Evolutionary conservation across 2,113 vertebrate genomes (phyloP).

Genomic region (Salminus brasiliensis): DNA sequence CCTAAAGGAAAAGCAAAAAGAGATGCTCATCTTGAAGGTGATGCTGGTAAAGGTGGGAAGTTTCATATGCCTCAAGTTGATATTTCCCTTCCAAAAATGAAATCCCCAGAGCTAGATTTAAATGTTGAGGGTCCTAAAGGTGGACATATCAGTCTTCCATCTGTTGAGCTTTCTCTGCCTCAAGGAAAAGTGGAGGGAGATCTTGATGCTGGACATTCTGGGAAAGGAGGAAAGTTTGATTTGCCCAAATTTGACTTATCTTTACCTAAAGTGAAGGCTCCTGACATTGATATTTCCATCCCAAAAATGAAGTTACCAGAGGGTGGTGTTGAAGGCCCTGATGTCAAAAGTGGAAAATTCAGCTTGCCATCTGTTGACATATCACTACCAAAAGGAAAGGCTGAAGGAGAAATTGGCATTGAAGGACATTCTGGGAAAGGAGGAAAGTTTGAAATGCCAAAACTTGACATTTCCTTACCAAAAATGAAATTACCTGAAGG

Average conservation of each 20-base stretch:
- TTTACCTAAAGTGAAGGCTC: background rate
- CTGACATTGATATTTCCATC: slow-evolving; percentile 49
- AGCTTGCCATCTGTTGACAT: slow-evolving; percentile 73
- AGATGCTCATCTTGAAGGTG: background rate
- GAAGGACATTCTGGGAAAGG: slow-evolving; percentile 24
- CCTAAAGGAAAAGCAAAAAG: background rate
- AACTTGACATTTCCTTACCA: slow-evolving; percentile 54
- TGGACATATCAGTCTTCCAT: slow-evolving; percentile 13
- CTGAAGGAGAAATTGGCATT: slow-evolving; percentile 4
- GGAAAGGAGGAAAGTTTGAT: slow-evolving; percentile 1
- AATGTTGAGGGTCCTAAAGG: slow-evolving; percentile 30
- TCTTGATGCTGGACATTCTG: slow-evolving; percentile 18
- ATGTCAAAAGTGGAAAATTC: slow-evolving; percentile 30
- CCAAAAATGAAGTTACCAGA: slow-evolving; percentile 59
- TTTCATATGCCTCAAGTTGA: slow-evolving; percentile 46
- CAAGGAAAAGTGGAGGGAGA: slow-evolving; percentile 42
- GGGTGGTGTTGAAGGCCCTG: background rate
- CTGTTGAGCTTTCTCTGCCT: slow-evolving; percentile 48
- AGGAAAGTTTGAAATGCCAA: slow-evolving; percentile 27
- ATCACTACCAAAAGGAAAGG: slow-evolving; percentile 64
- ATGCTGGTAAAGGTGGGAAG: slow-evolving; percentile 33
- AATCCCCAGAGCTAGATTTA: slow-evolving; percentile 41
- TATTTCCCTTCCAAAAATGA: slow-evolving; percentile 67
- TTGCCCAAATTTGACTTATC: slow-evolving; percentile 30
- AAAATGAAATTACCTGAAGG: slow-evolving; percentile 27